phyloP scores from a whole-genome alignment of 2,113 vertebrate species.

The Ibidorhyncha struthersii region DNA sequence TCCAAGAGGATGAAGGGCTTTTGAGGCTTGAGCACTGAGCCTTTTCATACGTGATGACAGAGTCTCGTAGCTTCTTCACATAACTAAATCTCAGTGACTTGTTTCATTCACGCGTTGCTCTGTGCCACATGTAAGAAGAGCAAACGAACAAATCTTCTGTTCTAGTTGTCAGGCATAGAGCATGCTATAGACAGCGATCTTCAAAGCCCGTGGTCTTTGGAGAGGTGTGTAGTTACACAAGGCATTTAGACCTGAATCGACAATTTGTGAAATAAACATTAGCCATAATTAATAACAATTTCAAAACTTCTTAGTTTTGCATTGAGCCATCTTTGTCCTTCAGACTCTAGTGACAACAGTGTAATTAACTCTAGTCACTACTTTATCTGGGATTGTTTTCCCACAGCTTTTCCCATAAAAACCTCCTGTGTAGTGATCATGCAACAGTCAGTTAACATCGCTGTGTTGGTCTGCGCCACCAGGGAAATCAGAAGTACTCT shows the following conservation, averaged over 20 bases:
- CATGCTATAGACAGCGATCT: neutral
- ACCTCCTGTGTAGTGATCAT: neutral
- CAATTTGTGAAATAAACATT: neutral
- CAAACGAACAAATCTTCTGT: neutral
- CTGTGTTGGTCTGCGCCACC: neutral
- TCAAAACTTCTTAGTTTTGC: neutral
- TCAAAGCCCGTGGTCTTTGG: neutral
- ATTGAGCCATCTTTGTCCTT: neutral
- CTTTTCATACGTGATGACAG: neutral
- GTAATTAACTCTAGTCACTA: neutral
- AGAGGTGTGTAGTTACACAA: neutral
- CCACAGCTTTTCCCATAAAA: neutral
- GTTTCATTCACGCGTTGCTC: neutral
- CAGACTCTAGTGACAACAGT: neutral
- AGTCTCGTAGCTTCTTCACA: neutral
- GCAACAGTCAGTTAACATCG: neutral
- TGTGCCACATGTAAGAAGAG: neutral
- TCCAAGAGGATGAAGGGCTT: neutral
- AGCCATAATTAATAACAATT: neutral
- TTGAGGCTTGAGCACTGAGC: neutral
- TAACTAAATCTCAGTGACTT: neutral
- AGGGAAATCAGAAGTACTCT: neutral
- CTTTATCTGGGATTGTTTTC: neutral
- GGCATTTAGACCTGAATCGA: neutral
- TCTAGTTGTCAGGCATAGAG: neutral